phyloP scores from a whole-genome alignment of 2,888 invertebrate species.

The Serrognathus titanus region DNA sequence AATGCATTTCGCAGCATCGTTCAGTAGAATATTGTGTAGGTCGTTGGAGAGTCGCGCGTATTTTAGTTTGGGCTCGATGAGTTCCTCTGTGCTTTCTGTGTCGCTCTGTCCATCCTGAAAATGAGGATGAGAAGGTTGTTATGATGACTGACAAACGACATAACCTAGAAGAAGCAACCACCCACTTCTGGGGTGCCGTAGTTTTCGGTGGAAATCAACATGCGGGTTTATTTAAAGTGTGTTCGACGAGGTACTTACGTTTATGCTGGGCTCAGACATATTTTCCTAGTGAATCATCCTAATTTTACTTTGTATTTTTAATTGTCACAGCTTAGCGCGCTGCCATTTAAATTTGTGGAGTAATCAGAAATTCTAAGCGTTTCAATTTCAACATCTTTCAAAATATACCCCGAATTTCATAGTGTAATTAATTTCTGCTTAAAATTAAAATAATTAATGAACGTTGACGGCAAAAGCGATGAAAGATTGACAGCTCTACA shows the following conservation, averaged over 20 bases:
- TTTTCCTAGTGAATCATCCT: constrained; percentile 10
- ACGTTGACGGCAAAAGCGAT: too few species aligned
- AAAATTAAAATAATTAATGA: too few species aligned
- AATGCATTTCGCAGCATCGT: constrained; percentile 87
- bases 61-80: constrained; percentile 82
- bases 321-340: background rate
- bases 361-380: too few species aligned
- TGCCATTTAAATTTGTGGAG: too few species aligned
- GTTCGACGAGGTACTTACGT: constrained; percentile 4
- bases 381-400: too few species aligned
- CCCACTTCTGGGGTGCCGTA: too few species aligned
- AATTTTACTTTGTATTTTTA: background rate
- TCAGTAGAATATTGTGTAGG: constrained; percentile 76
- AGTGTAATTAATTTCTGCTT: too few species aligned
- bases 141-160: constrained; percentile 3
- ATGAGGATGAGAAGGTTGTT: background rate
- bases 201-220: background rate
- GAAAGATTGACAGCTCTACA: too few species aligned
- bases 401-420: too few species aligned
- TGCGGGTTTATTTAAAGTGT: background rate
- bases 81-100: constrained; percentile 52
- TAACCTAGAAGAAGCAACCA: constrained; percentile 8
- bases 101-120: constrained; percentile 30
- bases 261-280: constrained; percentile 14
- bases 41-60: constrained; percentile 87